Base-by-base conservation (phyloP, 2,888 invertebrate genomes). In the Lutraria lutraria region DNA sequence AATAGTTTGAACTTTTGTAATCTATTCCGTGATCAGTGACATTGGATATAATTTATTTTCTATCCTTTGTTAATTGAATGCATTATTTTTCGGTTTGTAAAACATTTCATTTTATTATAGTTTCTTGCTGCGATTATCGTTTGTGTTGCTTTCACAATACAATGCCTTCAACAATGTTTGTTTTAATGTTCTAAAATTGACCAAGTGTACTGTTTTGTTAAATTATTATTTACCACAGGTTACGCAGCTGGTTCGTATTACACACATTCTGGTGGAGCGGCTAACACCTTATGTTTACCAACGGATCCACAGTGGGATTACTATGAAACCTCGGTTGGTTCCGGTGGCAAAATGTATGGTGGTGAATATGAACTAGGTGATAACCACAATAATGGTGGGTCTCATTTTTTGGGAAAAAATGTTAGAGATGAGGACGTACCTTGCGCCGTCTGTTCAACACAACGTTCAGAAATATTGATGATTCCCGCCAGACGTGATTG, bases 231-330 rank as follows among this genome's bases (percentile, higher is more conserved):
- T 25, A 1, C n/a, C 63, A 25, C 25, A 85, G 87, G 87, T 34
- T 87, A 79, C 31, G 53, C 87, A 19, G 87, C 83, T n/a, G 83
- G 87, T 10, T 87, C 87, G 16, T 13, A 0, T 25, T 87, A 79
- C 15, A 76, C 21, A 0, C 34, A 87, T 43, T 21, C 25, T 13
- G 87, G 87, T 10, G 83, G 79, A n/a, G 87, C 87, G 10, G 87
- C 79, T 34, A 79, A 83, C 56, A 60, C 63, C 25, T 34, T 87
- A 12, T 87, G 87, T 56, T 53, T 87, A n/a, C 25, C 85, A 6
- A 31, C 56, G 25, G 54, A 54, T 34, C 83, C 79, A n/a, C 34
- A 54, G 21, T 82, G 76, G 79, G 76, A 29, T 2, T 86, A 81
- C 81, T 81, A 81, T 52, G 81, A 81, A n/a, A 81, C 63, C 34